Percentiles rank a stretch among this genome's conserved stretches.
phyloP scores from a whole-genome alignment of 2,888 invertebrate species.

The Epistrophe grossulariae region DNA sequence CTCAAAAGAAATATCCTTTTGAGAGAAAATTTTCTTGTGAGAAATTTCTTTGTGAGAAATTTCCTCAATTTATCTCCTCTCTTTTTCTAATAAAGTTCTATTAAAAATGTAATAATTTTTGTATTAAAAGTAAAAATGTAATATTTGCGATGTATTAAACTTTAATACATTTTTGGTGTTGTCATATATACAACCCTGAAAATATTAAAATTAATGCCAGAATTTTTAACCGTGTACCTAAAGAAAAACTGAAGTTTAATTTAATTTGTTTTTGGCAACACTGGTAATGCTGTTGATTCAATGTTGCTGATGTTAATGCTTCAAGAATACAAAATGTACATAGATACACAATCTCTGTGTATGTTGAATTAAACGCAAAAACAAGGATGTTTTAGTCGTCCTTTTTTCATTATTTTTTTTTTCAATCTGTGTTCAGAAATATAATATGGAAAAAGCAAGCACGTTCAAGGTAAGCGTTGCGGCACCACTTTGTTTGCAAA shows the following conservation, averaged over 20 bases:
- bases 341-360: constrained; percentile 5
- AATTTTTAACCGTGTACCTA: too few species aligned
- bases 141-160: too few species aligned
- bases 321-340: neutral
- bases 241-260: neutral
- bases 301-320: constrained; percentile 7
- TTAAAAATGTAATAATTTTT: too few species aligned
- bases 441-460: constrained; percentile 9
- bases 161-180: too few species aligned
- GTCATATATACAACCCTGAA: too few species aligned
- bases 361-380: constrained; percentile 57
- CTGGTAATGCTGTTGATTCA: constrained; percentile 57
- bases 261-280: constrained; percentile 2
- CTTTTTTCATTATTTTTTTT: constrained; percentile 21
- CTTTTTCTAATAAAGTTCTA: too few species aligned
- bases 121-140: too few species aligned
- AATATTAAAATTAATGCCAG: too few species aligned
- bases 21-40: too few species aligned
- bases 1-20: too few species aligned
- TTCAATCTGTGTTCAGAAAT: constrained; percentile 1
- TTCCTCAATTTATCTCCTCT: too few species aligned
- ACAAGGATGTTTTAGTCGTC: constrained; percentile 53
- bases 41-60: too few species aligned
- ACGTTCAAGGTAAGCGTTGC: constrained; percentile 67
- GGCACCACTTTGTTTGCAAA: constrained; percentile 22